Evolutionary conservation across 2,113 vertebrate genomes (phyloP).

Genomic region (Anthoscopus minutus): DNA sequence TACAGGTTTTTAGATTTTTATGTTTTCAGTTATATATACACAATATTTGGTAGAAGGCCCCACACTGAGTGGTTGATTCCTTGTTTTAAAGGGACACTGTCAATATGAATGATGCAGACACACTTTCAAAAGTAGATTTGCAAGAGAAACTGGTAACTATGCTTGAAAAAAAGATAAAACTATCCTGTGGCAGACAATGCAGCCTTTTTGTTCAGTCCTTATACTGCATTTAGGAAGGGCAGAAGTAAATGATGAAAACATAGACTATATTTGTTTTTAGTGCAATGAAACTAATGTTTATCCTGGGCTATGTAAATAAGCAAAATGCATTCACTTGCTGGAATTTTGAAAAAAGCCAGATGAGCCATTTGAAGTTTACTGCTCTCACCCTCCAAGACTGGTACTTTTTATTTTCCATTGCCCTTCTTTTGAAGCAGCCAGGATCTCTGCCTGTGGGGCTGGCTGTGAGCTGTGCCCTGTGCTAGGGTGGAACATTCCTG

Average conservation of each 20-base stretch:
- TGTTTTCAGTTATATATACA: background rate
- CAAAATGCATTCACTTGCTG: background rate
- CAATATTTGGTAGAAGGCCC: background rate
- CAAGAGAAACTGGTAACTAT: background rate
- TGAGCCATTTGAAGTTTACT: background rate
- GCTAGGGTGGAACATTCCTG: background rate
- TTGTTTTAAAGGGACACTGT: slow-evolving; percentile 56
- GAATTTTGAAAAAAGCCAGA: background rate
- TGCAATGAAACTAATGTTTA: background rate
- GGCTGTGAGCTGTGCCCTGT: background rate
- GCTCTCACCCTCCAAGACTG: background rate
- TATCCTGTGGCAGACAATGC: background rate
- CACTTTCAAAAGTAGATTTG: background rate
- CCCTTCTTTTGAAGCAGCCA: background rate
- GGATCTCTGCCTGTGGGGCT: background rate
- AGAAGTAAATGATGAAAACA: background rate
- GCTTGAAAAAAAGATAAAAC: background rate
- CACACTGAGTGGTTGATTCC: background rate
- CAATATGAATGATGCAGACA: background rate
- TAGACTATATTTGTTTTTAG: background rate
- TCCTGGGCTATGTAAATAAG: background rate
- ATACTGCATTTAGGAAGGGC: background rate
- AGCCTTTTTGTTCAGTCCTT: background rate
- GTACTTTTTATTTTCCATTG: background rate
- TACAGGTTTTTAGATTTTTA: background rate